Evolutionary conservation across 2,888 invertebrate genomes (phyloP).

Genomic region (Gari tellinella): DNA sequence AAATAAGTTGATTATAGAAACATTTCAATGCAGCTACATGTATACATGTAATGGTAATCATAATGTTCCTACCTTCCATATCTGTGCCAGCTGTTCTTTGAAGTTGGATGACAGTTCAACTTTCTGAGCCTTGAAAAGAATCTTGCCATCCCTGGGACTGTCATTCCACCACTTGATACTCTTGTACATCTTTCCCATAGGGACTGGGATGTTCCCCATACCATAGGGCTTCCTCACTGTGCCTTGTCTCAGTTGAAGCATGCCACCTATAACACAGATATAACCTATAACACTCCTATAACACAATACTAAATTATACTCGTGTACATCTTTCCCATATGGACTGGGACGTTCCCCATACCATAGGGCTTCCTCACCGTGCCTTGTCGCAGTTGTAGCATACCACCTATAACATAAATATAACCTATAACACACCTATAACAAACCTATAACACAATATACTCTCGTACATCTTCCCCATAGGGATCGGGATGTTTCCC

Average conservation of each 20-base stretch:
- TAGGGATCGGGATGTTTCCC: too few species aligned
- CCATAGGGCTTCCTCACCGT: slow-evolving; percentile 58
- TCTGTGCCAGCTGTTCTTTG: slow-evolving; percentile 73
- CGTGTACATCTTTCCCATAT: slow-evolving; percentile 75
- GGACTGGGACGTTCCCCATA: slow-evolving; percentile 68
- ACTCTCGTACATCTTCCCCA: too few species aligned
- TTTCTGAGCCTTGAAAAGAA: slow-evolving; percentile 66
- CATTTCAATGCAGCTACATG: too few species aligned
- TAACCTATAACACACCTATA: too few species aligned
- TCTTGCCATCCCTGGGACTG: slow-evolving; percentile 61
- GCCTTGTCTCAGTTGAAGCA: slow-evolving; percentile 69
- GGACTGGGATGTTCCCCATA: slow-evolving; percentile 68
- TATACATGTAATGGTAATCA: too few species aligned
- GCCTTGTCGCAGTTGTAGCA: slow-evolving; percentile 69
- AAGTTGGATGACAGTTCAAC: slow-evolving; percentile 71
- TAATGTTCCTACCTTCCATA: slow-evolving; percentile 78
- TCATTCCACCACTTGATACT: slow-evolving; percentile 77
- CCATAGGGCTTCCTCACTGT: slow-evolving; percentile 59
- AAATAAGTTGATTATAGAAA: too few species aligned
- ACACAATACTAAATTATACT: too few species aligned
- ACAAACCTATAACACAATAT: too few species aligned
- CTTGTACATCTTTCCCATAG: slow-evolving; percentile 75
- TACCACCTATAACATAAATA: too few species aligned
- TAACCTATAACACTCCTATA: too few species aligned
- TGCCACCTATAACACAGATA: too few species aligned